Evolutionary conservation across 2,113 vertebrate species (phyloP).

Genomic region (Nannospalax galili): DNA sequence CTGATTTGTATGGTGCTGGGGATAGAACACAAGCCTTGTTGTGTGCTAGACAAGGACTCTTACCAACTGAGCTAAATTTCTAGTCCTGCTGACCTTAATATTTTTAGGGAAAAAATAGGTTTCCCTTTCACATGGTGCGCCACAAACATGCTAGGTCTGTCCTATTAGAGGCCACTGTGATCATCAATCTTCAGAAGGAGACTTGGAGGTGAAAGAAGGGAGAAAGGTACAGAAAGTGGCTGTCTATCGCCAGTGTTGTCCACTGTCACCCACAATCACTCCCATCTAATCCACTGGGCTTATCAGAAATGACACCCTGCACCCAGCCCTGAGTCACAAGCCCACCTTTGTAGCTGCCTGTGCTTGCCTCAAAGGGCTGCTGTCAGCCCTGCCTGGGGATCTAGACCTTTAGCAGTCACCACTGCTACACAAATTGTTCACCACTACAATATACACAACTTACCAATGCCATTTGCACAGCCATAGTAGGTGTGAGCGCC

Average conservation of each 20-base stretch:
- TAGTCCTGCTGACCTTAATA: background rate
- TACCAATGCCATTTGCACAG: no score
- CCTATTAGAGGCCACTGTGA: background rate
- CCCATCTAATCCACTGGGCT: background rate
- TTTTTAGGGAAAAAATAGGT: background rate
- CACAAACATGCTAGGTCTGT: background rate
- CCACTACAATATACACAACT: background rate
- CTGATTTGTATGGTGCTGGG: background rate
- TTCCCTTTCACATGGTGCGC: background rate
- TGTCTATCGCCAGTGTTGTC: background rate
- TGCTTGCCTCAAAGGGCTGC: background rate
- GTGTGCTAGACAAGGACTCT: background rate
- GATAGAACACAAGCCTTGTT: background rate
- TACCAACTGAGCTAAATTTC: background rate
- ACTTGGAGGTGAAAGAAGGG: background rate
- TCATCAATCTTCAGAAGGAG: background rate
- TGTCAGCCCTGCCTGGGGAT: background rate
- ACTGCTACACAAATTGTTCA: background rate
- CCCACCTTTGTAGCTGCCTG: background rate
- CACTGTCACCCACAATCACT: background rate
- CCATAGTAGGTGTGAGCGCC: background rate
- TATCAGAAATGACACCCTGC: background rate
- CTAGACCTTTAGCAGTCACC: background rate
- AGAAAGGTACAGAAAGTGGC: background rate
- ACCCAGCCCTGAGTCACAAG: slow-evolving; percentile 53